Conservation (phyloP, 2,797 vertebrate species). For the Sciurus carolinensis region DNA sequence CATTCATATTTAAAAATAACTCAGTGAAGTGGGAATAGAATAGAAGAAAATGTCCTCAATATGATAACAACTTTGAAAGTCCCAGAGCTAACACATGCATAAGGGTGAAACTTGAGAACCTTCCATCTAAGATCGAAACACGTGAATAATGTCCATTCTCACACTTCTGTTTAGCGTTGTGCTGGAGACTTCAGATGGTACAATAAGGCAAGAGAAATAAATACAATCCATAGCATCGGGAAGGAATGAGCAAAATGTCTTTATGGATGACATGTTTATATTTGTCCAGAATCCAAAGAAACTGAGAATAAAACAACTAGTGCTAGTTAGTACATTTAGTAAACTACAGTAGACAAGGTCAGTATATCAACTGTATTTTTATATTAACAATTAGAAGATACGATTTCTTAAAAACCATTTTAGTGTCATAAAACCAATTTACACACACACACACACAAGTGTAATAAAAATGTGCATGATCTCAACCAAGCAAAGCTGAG, state of each 20-base stretch:
- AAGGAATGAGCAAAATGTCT: not conserved
- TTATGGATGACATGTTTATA: not conserved
- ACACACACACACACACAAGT: not conserved
- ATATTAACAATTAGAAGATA: not conserved
- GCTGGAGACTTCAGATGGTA: not conserved
- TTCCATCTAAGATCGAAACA: not conserved
- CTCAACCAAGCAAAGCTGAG: not conserved
- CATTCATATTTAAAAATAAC: not conserved
- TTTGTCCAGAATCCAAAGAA: not conserved
- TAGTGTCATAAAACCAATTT: not conserved
- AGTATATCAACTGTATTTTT: not conserved
- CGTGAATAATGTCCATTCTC: not conserved
- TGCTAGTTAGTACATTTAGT: not conserved
- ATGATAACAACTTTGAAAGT: not conserved
- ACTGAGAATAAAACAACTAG: constrained; percentile 1
- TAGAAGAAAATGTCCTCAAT: not conserved
- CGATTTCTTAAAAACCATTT: not conserved
- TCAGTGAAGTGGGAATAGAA: not conserved
- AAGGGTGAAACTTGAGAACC: not conserved
- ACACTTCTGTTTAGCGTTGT: not conserved
- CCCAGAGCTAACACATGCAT: not conserved
- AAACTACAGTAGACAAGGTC: not conserved
- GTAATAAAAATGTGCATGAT: not conserved
- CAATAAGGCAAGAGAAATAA: constrained; percentile 45
- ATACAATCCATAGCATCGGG: not conserved